Evolutionary conservation across 2,113 vertebrate species (phyloP).

Genomic region (Xiphias gladius): DNA sequence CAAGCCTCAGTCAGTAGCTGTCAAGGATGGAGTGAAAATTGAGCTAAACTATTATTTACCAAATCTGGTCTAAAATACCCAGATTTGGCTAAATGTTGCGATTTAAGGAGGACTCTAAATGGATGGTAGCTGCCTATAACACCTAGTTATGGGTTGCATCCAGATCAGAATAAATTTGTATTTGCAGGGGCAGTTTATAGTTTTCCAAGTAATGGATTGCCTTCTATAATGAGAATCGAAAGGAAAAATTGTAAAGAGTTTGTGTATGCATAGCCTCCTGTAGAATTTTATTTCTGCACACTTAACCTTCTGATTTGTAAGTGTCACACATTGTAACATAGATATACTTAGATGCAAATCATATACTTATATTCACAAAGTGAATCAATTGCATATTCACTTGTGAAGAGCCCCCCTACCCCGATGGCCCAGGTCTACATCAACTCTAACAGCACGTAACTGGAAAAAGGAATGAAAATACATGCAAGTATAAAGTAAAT

Average conservation of each 20-base stretch:
- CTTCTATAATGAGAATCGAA: constrained; percentile 16
- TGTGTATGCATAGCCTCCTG: background rate
- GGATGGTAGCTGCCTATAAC: constrained; percentile 22
- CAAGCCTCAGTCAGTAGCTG: constrained; percentile 54
- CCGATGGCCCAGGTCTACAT: no score
- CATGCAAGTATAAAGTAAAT: background rate
- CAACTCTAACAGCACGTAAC: background rate
- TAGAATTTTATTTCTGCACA: no score
- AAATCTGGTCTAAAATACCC: constrained; percentile 34
- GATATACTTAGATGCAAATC: background rate
- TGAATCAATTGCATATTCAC: background rate
- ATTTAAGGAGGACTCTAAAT: constrained; percentile 25
- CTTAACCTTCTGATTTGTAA: no score
- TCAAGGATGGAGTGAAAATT: constrained; percentile 56
- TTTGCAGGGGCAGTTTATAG: constrained; percentile 7
- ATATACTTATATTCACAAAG: background rate
- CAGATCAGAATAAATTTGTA: constrained; percentile 6
- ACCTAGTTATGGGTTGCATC: constrained; percentile 22
- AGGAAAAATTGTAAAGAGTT: background rate
- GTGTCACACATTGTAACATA: no score
- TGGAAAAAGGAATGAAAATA: background rate
- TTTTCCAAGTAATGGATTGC: background rate
- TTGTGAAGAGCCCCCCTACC: background rate
- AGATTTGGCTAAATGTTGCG: constrained; percentile 38
- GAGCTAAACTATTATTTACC: constrained; percentile 50